These are phyloP conservation scores for Drosophila neonasuta DNA, from an alignment of 2,888 invertebrate species.

Conservation along the genomic window DNA sequence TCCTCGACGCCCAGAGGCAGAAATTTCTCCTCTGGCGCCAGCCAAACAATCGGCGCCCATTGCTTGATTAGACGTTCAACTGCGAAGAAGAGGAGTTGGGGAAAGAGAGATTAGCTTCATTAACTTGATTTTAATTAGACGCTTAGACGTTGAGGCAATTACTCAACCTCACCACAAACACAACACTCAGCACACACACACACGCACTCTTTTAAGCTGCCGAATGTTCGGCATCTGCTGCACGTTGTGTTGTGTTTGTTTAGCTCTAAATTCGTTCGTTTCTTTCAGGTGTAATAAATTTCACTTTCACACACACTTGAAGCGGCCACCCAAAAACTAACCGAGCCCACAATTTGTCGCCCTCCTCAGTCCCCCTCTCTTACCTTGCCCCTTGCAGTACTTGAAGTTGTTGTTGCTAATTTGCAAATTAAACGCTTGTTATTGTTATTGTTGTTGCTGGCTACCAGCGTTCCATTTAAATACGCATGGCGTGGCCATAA, in stretches of 20 bases:
- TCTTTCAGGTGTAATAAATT: constrained; percentile 70
- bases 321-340: constrained; percentile 56
- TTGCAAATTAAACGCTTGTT: constrained; percentile 53
- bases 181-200: constrained; percentile 10
- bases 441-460: constrained; percentile 25
- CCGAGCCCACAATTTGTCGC: constrained; percentile 32
- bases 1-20: constrained; percentile 85
- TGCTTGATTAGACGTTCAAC: constrained; percentile 83
- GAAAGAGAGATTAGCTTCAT: constrained; percentile 27
- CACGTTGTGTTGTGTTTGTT: constrained; percentile 13
- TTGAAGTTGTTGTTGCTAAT: constrained; percentile 48
- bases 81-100: constrained; percentile 35
- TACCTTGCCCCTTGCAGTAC: constrained; percentile 4
- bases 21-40: constrained; percentile 86
- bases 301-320: constrained; percentile 74
- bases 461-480: constrained; percentile 65
- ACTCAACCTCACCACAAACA: constrained; percentile 39
- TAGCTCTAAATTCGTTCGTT: constrained; percentile 64
- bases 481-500: constrained; percentile 39
- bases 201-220: constrained; percentile 8
- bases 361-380: constrained; percentile 17
- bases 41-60: constrained; percentile 87
- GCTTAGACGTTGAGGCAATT: constrained; percentile 39
- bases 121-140: constrained; percentile 56
- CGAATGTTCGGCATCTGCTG: constrained; percentile 23